Evolutionary conservation across 1,140 invertebrate genomes (phyloP).

Genomic region (Leptinotarsa undecemlineata): DNA sequence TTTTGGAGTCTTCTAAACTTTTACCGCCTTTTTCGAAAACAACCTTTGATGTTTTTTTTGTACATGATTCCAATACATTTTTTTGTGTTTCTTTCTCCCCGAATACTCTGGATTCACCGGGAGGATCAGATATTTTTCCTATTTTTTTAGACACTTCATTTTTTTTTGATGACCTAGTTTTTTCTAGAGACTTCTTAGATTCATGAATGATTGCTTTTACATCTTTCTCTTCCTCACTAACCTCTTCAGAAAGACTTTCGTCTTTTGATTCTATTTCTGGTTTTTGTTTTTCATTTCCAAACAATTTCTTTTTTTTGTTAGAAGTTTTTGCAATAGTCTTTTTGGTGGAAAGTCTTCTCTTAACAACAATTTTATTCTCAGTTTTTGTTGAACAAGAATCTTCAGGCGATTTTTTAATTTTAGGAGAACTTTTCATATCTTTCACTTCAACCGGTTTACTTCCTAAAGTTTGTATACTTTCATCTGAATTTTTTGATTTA

Average conservation of each 20-base stretch:
- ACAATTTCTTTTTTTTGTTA: neutral
- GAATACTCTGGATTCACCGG: too few relatives aligned
- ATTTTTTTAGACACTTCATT: too few relatives aligned
- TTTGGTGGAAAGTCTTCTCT: neutral
- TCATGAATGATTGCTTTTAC: neutral
- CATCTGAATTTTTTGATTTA: neutral
- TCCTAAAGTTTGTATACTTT: neutral
- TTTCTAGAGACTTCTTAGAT: neutral
- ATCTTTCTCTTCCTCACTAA: neutral
- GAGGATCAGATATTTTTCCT: too few relatives aligned
- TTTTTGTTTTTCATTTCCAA: neutral
- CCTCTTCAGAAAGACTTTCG: neutral
- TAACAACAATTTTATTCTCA: neutral
- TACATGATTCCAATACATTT: too few relatives aligned
- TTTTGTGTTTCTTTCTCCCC: too few relatives aligned
- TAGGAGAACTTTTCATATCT: neutral
- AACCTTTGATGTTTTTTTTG: too few relatives aligned
- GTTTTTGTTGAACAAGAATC: constrained; percentile 5
- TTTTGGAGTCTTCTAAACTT: too few relatives aligned
- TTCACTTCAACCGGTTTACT: neutral
- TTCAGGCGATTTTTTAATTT: neutral
- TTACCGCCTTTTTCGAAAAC: too few relatives aligned
- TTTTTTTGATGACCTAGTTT: neutral
- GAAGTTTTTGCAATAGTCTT: neutral
- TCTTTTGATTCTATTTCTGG: neutral